Percentiles rank a stretch among this genome's conserved stretches.
These are phyloP conservation scores for Sisor rabdophorus DNA, from an alignment of 2,113 vertebrate genomes.

Conservation along the genomic window DNA sequence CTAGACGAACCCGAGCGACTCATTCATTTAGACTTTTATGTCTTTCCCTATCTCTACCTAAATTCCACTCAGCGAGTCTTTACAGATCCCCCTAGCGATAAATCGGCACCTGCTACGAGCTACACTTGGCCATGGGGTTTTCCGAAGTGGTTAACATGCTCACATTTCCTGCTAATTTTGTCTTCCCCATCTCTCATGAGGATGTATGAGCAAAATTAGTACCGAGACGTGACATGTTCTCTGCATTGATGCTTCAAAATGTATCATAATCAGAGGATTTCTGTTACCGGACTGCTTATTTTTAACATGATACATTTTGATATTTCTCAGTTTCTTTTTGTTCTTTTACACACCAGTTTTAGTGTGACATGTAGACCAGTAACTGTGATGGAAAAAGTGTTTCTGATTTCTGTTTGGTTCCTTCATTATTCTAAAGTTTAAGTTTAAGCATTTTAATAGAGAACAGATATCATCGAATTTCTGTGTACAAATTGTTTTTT, in stretches of 20 bases:
- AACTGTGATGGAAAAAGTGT: constrained; percentile 49
- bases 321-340: constrained; percentile 59
- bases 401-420: constrained; percentile 48
- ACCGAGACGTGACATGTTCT: constrained; percentile 76
- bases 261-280: constrained; percentile 65
- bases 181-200: constrained; percentile 58
- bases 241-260: constrained; percentile 89
- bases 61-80: constrained; percentile 36
- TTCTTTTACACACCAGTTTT: constrained; percentile 70
- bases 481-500: constrained; percentile 80
- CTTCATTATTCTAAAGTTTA: constrained; percentile 69
- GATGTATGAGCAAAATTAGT: constrained; percentile 76
- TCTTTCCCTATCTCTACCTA: not conserved
- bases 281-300: constrained; percentile 56
- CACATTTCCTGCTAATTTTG: constrained; percentile 79
- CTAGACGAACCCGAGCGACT: constrained; percentile 30
- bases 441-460: constrained; percentile 82
- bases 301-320: constrained; percentile 75
- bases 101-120: constrained; percentile 46
- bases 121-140: constrained; percentile 85
- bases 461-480: constrained; percentile 98
- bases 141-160: constrained; percentile 79
- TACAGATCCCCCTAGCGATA: constrained; percentile 25
- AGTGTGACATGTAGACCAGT: constrained; percentile 70
- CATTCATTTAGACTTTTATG: not conserved